A percentile compares a stretch with the other conserved stretches of the same genome.
Conservation (phyloP, 2,113 vertebrate genomes). For the Thalassarche chlororhynchos region DNA sequence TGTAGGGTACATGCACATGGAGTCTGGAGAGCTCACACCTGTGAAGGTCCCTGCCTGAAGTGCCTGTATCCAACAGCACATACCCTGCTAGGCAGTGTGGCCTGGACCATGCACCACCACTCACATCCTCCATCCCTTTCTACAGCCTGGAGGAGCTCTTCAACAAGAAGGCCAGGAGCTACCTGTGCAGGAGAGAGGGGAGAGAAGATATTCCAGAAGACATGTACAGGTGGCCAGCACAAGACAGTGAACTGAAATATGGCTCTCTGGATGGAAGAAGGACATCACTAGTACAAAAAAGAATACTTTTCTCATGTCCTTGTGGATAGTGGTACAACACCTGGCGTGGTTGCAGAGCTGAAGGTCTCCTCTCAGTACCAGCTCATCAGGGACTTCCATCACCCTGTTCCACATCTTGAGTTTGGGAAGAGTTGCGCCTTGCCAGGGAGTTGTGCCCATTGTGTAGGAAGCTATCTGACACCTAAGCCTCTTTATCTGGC, state of each 20-base stretch:
- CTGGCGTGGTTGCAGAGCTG: background rate
- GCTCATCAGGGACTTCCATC: background rate
- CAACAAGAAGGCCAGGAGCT: background rate
- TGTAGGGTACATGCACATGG: background rate
- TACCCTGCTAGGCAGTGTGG: accelerated
- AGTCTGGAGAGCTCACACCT: background rate
- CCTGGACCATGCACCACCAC: background rate
- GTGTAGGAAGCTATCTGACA: background rate
- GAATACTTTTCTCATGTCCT: background rate
- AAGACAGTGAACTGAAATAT: background rate
- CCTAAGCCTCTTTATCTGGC: background rate
- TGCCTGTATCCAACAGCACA: background rate
- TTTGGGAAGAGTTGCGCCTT: background rate
- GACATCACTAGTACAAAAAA: background rate
- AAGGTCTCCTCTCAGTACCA: background rate
- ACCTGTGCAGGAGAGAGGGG: background rate
- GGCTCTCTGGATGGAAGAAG: background rate
- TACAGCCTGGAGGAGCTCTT: background rate
- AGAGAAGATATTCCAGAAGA: background rate
- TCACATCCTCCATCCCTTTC: background rate
- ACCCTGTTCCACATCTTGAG: background rate
- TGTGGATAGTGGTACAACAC: background rate
- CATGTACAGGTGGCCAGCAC: no score
- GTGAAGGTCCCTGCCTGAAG: background rate
- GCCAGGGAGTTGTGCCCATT: background rate